Percentiles rank a stretch among this genome's conserved stretches.
Evolutionary conservation across 1,140 invertebrate species (phyloP).

Genomic region (Aphaenogaster floridana): DNA sequence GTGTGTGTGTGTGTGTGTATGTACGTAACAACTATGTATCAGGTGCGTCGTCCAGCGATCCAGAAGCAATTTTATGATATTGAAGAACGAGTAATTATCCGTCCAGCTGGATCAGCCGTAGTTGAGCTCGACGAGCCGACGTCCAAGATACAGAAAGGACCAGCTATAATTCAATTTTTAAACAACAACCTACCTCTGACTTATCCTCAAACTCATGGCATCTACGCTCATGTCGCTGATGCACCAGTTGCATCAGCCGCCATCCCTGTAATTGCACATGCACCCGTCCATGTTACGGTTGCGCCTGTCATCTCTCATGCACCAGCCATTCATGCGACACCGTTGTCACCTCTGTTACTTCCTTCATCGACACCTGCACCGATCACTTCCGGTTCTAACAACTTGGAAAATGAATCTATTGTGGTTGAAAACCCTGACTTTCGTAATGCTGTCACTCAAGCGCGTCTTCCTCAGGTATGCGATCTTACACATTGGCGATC

Average conservation of each 20-base stretch:
- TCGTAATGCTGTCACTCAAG: not conserved
- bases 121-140: not conserved
- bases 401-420: not conserved
- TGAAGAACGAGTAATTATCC: slow-evolving; percentile 21
- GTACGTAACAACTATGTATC: not conserved
- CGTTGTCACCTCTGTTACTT: not conserved
- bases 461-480: not conserved
- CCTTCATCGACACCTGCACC: not conserved
- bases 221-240: not conserved
- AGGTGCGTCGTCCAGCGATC: slow-evolving; percentile 8
- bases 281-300: no score
- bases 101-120: slow-evolving; percentile 11
- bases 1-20: no score
- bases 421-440: slow-evolving; percentile 1
- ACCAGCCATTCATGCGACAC: not conserved
- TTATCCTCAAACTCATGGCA: not conserved
- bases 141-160: not conserved
- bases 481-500: not conserved
- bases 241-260: not conserved
- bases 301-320: not conserved
- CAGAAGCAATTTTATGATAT: slow-evolving; percentile 4
- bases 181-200: not conserved
- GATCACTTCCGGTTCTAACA: not conserved
- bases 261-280: not conserved
- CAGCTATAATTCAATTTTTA: not conserved